These are phyloP conservation scores for Mizuhopecten yessoensis DNA, from an alignment of 1,140 invertebrate species.

Conservation along the genomic window DNA sequence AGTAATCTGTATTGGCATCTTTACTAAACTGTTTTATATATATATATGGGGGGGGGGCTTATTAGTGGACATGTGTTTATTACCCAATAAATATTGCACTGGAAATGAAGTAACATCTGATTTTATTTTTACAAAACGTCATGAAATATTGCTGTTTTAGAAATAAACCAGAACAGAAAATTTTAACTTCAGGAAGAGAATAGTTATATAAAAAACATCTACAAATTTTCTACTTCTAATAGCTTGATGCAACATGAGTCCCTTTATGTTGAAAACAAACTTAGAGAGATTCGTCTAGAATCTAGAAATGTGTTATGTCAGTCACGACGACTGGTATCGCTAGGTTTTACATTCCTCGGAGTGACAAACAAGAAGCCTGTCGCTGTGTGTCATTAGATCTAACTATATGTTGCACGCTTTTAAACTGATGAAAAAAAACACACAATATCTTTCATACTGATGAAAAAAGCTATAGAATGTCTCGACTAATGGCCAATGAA, in stretches of 20 bases:
- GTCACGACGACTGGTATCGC: neutral
- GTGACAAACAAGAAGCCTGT: neutral
- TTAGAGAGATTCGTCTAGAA: neutral
- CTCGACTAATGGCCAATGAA: no score
- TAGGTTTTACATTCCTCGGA: neutral
- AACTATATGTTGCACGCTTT: neutral
- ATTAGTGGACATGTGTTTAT: no score
- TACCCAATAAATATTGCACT: no score
- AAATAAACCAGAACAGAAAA: no score
- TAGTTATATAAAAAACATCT: no score
- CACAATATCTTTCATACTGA: neutral
- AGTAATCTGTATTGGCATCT: no score
- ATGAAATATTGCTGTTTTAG: no score
- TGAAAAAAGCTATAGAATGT: neutral
- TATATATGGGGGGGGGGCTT: no score
- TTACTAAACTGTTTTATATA: no score
- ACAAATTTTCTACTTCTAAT: neutral
- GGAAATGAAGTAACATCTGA: no score
- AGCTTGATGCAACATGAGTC: neutral
- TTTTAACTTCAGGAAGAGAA: neutral
- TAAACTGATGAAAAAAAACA: constrained; percentile 10
- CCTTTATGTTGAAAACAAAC: neutral
- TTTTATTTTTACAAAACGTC: no score
- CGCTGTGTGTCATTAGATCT: neutral
- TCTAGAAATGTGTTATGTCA: neutral